Evolutionary conservation across 2,888 invertebrate genomes (phyloP), one percentile per base, ranked within the genome.

Genomic region (Branchellion lobata): DNA sequence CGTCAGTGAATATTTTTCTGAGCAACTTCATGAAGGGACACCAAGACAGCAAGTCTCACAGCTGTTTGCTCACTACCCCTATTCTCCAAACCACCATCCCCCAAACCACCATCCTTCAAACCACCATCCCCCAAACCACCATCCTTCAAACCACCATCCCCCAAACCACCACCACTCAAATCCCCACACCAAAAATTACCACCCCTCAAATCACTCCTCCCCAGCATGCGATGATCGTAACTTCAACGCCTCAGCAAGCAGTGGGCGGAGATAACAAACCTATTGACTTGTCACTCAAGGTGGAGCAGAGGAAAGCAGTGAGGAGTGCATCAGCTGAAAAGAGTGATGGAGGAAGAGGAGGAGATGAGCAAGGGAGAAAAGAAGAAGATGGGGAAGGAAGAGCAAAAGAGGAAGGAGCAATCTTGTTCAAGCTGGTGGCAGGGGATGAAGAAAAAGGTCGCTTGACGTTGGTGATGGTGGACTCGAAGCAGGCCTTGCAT

Each of bases 1-100:
- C 77, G 18, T 77, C 77, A 31, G 77, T 77, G 31, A 77, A 77
- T 31, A 77, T 77, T n/a, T 77, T 77, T 61, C 33, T 77, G n/a
- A 21, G 61, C 18, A 57, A 77, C 31, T 77, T 77, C 65, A 77
- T 77, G 77, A 77, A 65, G 61, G 77, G 57, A 34, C 61, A 77
- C 53, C 29, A 21, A 53, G 34, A 75, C 21, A 27, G 3, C 3
- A 57, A 18, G 8, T n/a, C 3, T 5, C 5, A 57, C n/a, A 14
- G 11, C 24, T 40, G 8, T 5, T 14, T 8, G 40, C 40, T 40
- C 8, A 40, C 5, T 14, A 40, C 40, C 40, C n/a, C n/a, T n/a
- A n/a, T n/a, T n/a, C n/a, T n/a, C n/a, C n/a, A n/a, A n/a, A 40
- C 40, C 14, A 8, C 40, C 8, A 40, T 8, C 5, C 40, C 40